Base-by-base conservation (phyloP, 1,140 invertebrate genomes). In the Scylla paramamosain region DNA sequence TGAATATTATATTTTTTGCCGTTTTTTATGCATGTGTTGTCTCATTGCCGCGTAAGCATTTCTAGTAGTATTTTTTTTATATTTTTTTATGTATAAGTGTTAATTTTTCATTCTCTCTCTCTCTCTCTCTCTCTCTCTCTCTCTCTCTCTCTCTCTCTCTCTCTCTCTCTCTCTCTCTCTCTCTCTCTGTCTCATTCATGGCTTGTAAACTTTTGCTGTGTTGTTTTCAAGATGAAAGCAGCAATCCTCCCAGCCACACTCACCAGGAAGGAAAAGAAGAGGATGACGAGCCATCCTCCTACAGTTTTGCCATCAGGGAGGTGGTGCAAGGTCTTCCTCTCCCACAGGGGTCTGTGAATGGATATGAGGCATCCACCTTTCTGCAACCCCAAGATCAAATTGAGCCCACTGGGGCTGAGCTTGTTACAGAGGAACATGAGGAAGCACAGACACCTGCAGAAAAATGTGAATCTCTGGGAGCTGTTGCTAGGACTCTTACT, bases 401-500 rank as follows among this genome's bases (percentile, higher is more conserved):
- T 1, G 67, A n/a, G 67, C 8, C 12, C n/a, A n/a, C 2, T 8
- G 25, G 1, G 25, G 67, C n/a, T n/a, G 67, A 77, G 0, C 67
- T 77, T 25, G 67, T n/a, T 25, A 20, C 52, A 16, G 52, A 59
- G 3, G 52, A 59, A 20, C 52, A 77, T 25, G 67, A n/a, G 67
- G 67, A 77, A n/a, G 67, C 52, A 39, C 67, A 77, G 67, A 77
- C 16, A 77, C n/a, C 6, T n/a, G 2, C 67, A 77, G n/a, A 20
- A n/a, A n/a, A 77, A 8, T n/a, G 6, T 77, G n/a, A 20, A 31
- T 20, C 39, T 16, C 39, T 52, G 14, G 92, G 92, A 31, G 92
- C 83, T 52, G 83, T 87, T 25, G 82, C 92, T 8, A 93, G 84
- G 7, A 31, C 92, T 28, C n/a, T n/a, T 14, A 59, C 91, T 10